A percentile compares a stretch with the other conserved stretches of the same genome.
phyloP scores from a whole-genome alignment of 2,797 vertebrate genomes.

The Loris lydekkerianus region DNA sequence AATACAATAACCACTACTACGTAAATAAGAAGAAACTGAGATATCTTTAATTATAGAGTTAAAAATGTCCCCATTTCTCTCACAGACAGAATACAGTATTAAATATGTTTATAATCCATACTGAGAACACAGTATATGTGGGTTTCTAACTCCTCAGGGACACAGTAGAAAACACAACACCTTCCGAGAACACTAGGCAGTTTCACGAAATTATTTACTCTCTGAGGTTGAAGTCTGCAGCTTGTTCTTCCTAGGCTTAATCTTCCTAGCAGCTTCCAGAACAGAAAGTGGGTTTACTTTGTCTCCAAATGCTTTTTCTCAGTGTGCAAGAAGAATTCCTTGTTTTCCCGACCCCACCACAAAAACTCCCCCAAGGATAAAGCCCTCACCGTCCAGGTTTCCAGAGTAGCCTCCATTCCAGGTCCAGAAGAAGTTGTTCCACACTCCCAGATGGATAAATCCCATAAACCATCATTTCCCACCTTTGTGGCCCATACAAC shows the following conservation, averaged over 20 bases:
- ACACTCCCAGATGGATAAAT: constrained; percentile 94
- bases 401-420: constrained; percentile 94
- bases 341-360: constrained; percentile 84
- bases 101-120: not conserved
- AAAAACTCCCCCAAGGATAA: constrained; percentile 96
- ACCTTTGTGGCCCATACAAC: constrained; percentile 95
- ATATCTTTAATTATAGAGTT: not conserved
- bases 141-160: not conserved
- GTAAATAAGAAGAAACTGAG: not conserved
- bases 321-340: constrained; percentile 92
- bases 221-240: constrained; percentile 85
- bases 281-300: constrained; percentile 93
- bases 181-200: not conserved
- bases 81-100: not conserved
- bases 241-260: constrained; percentile 81
- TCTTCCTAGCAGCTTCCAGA: constrained; percentile 94
- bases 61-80: not conserved
- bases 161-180: not conserved
- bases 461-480: constrained; percentile 92
- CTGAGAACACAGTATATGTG: too few species aligned
- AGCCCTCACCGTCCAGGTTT: constrained; percentile 96
- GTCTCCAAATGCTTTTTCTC: constrained; percentile 97
- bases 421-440: constrained; percentile 94
- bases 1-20: not conserved
- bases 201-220: constrained; percentile 55